phyloP scores from a whole-genome alignment of 2,797 vertebrate genomes.

The Urosaurus nigricauda region DNA sequence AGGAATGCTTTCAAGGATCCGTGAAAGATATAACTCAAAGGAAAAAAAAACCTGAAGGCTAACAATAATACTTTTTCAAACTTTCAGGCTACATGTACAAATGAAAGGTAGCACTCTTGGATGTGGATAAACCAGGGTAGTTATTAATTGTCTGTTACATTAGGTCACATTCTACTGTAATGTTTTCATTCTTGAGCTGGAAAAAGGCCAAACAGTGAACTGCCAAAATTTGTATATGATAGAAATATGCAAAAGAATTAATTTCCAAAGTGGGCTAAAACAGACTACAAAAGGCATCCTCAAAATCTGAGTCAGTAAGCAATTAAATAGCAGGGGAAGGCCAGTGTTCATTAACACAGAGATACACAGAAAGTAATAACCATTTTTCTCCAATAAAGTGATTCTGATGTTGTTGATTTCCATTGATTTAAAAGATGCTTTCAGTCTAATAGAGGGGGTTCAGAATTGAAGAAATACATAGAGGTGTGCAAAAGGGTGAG shows the following conservation, averaged over 20 bases:
- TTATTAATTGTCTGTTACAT: neutral
- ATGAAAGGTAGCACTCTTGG: neutral
- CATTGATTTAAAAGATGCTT: neutral
- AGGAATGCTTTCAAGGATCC: neutral
- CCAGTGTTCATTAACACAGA: slow-evolving; percentile 1
- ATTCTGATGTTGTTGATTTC: neutral
- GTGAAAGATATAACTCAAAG: neutral
- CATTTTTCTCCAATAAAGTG: slow-evolving; percentile 15
- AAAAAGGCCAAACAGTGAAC: neutral
- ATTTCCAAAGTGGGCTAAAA: neutral
- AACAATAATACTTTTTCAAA: neutral
- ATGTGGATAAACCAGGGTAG: neutral
- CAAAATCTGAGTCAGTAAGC: neutral
- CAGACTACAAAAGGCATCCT: neutral
- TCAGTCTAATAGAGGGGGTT: neutral
- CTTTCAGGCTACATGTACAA: neutral
- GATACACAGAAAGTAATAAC: neutral
- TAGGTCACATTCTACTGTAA: neutral
- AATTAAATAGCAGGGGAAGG: neutral
- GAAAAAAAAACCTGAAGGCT: neutral
- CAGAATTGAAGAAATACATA: slow-evolving; percentile 44
- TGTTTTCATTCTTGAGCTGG: slow-evolving; percentile 5
- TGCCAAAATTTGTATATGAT: neutral
- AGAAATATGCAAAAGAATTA: neutral
- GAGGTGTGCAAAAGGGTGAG: slow-evolving; percentile 26